Evolutionary conservation across 1,140 invertebrate species (phyloP), one percentile per base, ranked within the genome.

Genomic region (Drosophila burlai): DNA sequence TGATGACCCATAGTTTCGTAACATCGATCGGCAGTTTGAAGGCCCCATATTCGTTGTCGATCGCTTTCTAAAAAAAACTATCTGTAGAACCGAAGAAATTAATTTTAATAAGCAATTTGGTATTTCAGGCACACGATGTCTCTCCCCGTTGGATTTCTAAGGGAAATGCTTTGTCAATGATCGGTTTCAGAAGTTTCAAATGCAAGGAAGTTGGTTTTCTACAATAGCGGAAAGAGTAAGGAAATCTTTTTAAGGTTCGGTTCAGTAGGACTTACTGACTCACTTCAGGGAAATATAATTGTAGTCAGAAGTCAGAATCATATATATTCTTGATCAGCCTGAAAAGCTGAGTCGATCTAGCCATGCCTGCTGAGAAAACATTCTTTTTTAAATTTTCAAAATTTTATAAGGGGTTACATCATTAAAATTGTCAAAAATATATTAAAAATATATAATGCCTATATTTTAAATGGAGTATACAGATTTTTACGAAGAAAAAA

Each of bases 51-150:
- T 34, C 6, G 31, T 59, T 66, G 83, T 64, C 54, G 45, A 63
- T 46, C 75, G 76, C 76, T 79, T 79, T 79, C 76, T 79, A 78
- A 58, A 73, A 66, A 34, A 59, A 38, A 52, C 45, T 61, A 52
- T 59, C 43, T 34, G 34, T 64, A 63, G 76, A 79, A 62, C 21
- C 36, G n/a, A 78, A 71, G 72, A 83, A 76, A 89, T 80, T 76
- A 54, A 68, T 73, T 83, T 83, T 89, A 83, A 87, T 87, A 76
- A 74, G 67, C 52, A 38, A 89, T 80, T 87, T 77, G 24, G 78
- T 80, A 87, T 89, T 83, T 81, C 57, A 64, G 26, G 43, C 83
- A 87, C 81, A 77, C 62, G 47, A 29, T 47, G 21, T 40, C 52
- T 24, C 31, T n/a, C n/a, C 40, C 26, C 13, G 18, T 66, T 26